Evolutionary conservation across 2,797 vertebrate species (phyloP), one percentile per base, ranked within the genome.

Genomic region (Microctenopoma lineatum): DNA sequence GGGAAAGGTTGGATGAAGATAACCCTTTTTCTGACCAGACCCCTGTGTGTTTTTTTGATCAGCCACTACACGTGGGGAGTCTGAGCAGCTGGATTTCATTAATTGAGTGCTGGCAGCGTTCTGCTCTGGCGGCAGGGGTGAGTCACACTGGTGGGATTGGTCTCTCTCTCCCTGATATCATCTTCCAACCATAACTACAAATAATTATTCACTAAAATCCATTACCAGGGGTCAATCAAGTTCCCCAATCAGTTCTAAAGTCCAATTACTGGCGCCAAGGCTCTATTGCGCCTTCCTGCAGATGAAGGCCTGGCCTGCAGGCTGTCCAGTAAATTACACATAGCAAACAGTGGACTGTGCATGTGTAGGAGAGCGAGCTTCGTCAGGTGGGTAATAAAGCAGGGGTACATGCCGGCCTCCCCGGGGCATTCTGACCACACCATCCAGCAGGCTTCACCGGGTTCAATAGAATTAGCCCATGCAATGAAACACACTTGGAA

Each of bases 181-280:
- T 94, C 90, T 90, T 92, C 90, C 89, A 90, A 91, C 87, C 89
- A 92, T 91, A 91, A 91, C 93, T 92, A 93, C 89, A 92, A 94
- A 93, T 94, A 94, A 94, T 93, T 93, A 95, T 93, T 93, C 92
- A 92, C 92, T 93, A 91, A 90, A 92, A 93, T 93, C 88, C 91
- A 93, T 93, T 94, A 95, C 90, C 80, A 84, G 90, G 79, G 93
- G 93, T 94, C 92, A 90, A 84, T 91, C 83, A 88, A 91, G 90
- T 91, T 91, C 88, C 89, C 90, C 88, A 90, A 90, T 93, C 88
- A 89, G 87, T 91, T 91, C 86, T 91, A 87, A 93, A 89, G 92
- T 92, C 92, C 87, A 90, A 93, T 94, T 91, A 92, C 92, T 86
- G 88, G 89, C 88, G 84, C 86, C 89, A 78, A 88, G 87, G 88